These are phyloP conservation scores for Leucania comma DNA, from an alignment of 2,888 invertebrate species.

Conservation along the genomic window DNA sequence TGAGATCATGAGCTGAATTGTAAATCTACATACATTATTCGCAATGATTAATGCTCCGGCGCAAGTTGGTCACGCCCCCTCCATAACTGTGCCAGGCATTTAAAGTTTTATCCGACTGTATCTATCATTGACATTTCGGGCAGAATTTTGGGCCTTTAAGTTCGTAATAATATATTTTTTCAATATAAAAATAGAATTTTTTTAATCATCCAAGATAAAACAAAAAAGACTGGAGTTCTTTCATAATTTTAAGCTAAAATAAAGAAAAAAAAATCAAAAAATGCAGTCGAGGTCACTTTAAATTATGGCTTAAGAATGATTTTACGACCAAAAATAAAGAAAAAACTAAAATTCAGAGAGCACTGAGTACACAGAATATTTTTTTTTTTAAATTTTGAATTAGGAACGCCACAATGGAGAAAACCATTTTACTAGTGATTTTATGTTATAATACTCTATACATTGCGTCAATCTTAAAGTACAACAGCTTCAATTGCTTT, in stretches of 20 bases:
- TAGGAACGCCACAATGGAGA: neutral
- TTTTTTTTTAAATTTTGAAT: neutral
- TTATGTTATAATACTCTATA: slow-evolving; percentile 2
- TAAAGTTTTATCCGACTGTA: neutral
- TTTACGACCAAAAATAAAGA: neutral
- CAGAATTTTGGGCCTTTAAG: neutral
- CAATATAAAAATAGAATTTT: neutral
- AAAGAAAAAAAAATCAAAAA: neutral
- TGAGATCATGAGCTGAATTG: slow-evolving; percentile 74
- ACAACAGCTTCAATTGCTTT: neutral
- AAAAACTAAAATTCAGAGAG: neutral
- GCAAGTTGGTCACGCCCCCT: slow-evolving; percentile 58
- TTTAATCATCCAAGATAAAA: neutral
- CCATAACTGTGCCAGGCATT: slow-evolving; percentile 27
- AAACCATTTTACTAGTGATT: neutral
- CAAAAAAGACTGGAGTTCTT: neutral
- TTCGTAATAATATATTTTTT: neutral
- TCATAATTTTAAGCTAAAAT: neutral
- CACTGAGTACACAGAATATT: neutral
- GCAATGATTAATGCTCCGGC: slow-evolving; percentile 67
- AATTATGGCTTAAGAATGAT: too few relatives aligned
- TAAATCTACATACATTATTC: slow-evolving; percentile 59
- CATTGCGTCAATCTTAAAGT: slow-evolving; percentile 3
- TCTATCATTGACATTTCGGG: neutral
- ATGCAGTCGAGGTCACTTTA: neutral